Conservation (phyloP, 30 jellyfish, hydroid and myxozoan species). For the Aurelia coerulea region DNA sequence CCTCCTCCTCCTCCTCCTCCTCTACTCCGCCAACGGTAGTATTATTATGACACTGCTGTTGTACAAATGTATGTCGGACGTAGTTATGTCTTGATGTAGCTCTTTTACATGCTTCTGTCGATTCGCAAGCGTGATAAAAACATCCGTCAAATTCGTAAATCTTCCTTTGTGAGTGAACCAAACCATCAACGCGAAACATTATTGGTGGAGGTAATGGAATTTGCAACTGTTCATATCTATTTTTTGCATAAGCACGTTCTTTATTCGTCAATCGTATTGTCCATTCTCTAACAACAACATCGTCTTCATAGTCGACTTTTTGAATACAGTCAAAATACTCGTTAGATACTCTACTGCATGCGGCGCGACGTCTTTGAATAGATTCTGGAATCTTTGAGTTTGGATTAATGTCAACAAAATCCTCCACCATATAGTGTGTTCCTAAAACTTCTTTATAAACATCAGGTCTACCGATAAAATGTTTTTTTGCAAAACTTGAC, state of each 20-base stretch:
- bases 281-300: background rate
- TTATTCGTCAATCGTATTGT: background rate
- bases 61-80: too few species aligned
- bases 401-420: too few species aligned
- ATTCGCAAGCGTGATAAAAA: constrained; percentile 16
- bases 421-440: too few species aligned
- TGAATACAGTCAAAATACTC: background rate
- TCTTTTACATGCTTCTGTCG: background rate
- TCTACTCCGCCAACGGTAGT: too few species aligned
- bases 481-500: constrained; percentile 10
- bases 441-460: too few species aligned
- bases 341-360: background rate
- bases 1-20: too few species aligned
- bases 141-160: constrained; percentile 25
- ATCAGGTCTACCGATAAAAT: background rate
- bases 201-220: background rate
- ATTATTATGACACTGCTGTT: too few species aligned
- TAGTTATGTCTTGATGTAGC: too few species aligned
- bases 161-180: background rate
- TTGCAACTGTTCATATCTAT: background rate
- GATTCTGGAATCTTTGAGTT: too few species aligned
- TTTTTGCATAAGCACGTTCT: background rate
- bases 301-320: background rate
- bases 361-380: too few species aligned
- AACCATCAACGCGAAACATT: background rate